Conservation (phyloP, 2,113 vertebrate genomes). For the Lepisosteus osseus region DNA sequence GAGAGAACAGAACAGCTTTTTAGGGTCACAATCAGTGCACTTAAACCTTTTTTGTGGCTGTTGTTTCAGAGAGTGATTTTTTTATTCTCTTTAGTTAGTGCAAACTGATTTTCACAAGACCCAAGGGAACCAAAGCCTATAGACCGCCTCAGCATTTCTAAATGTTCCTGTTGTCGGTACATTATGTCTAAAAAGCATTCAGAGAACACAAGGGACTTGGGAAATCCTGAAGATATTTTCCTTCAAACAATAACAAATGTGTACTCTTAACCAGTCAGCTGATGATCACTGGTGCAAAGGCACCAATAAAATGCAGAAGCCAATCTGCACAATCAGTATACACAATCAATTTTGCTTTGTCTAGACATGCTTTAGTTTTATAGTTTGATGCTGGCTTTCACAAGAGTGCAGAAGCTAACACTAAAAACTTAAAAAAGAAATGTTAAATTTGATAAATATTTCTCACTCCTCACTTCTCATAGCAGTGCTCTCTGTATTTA, state of each 20-base stretch:
- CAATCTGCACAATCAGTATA: conserved; percentile 15
- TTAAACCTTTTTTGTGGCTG: background rate
- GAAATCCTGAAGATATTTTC: background rate
- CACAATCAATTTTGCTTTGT: conserved; percentile 34
- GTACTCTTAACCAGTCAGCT: background rate
- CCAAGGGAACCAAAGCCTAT: conserved; percentile 29
- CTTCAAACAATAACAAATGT: background rate
- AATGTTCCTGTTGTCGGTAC: conserved; percentile 34
- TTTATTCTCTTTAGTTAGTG: conserved; percentile 31
- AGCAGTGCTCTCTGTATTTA: conserved; percentile 24
- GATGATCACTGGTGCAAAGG: background rate
- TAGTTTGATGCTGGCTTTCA: conserved; percentile 45
- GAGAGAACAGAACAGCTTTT: conserved; percentile 27
- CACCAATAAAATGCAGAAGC: conserved; percentile 28
- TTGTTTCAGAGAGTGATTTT: conserved; percentile 23
- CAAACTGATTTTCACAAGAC: conserved; percentile 35
- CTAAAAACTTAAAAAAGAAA: conserved; percentile 18
- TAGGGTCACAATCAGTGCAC: conserved; percentile 40
- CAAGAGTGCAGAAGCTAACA: conserved; percentile 26
- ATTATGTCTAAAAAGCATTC: background rate
- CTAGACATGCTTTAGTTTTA: conserved; percentile 33
- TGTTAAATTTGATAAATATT: conserved; percentile 17
- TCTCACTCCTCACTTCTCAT: conserved; percentile 14
- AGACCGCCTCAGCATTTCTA: conserved; percentile 36
- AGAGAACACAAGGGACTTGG: background rate